Conservation (phyloP, 2,113 vertebrate species). For the Elachura formosa region DNA sequence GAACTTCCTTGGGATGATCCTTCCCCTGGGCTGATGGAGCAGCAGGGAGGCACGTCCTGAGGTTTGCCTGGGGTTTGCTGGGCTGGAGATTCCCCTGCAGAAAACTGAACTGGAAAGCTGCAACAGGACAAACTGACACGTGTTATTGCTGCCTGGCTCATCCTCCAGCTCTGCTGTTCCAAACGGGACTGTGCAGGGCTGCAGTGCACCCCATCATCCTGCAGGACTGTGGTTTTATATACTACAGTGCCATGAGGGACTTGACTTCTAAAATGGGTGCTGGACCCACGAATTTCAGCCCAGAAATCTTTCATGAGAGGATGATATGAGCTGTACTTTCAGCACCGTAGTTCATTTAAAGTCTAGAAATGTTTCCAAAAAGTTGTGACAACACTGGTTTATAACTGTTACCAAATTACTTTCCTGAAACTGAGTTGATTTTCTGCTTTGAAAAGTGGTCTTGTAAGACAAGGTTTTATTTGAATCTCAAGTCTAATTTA, state of each 20-base stretch:
- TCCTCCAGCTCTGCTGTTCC: neutral
- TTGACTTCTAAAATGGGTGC: neutral
- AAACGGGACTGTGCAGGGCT: neutral
- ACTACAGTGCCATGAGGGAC: neutral
- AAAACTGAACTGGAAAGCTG: neutral
- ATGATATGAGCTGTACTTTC: neutral
- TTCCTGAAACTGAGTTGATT: neutral
- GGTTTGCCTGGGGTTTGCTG: too few species aligned
- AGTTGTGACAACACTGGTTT: neutral
- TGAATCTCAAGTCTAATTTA: neutral
- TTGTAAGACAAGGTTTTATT: neutral
- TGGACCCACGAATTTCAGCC: neutral
- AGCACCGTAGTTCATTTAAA: neutral
- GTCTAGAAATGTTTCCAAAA: neutral
- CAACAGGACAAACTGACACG: fast-evolving
- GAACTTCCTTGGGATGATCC: fast-evolving
- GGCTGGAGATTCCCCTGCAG: neutral
- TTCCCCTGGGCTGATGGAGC: neutral
- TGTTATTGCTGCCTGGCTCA: neutral
- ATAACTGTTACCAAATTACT: neutral
- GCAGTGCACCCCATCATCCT: neutral
- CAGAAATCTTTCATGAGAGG: neutral
- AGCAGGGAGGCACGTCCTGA: neutral
- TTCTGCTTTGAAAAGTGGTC: neutral
- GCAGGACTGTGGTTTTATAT: neutral